These are phyloP conservation scores for Limnephilus auricula DNA, from an alignment of 2,888 invertebrate genomes.

Conservation along the genomic window DNA sequence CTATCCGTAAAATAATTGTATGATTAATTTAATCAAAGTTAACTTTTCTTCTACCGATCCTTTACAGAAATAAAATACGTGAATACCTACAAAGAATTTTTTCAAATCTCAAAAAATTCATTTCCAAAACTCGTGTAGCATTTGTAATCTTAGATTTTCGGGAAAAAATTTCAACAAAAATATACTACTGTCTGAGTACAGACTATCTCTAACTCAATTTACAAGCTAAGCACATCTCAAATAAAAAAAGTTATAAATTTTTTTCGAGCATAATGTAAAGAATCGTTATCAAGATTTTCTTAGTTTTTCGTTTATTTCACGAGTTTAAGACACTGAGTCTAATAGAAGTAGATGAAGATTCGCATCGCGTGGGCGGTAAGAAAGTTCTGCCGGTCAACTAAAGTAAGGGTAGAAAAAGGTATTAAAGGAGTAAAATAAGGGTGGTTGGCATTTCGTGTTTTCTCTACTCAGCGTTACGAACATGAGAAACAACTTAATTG, in stretches of 20 bases:
- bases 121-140: not conserved
- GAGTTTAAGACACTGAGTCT: not conserved
- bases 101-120: not conserved
- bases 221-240: not conserved
- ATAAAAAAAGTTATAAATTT: not conserved
- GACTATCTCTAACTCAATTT: not conserved
- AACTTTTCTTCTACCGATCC: too few relatives aligned
- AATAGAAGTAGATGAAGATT: not conserved
- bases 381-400: not conserved
- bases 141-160: not conserved
- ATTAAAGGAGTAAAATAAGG: too few relatives aligned
- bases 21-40: too few relatives aligned
- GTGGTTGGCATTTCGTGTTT: not conserved
- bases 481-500: not conserved
- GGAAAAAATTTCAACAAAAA: not conserved
- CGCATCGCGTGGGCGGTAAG: not conserved
- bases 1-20: too few relatives aligned
- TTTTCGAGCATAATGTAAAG: not conserved
- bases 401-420: not conserved
- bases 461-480: not conserved
- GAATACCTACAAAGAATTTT: not conserved
- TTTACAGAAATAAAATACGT: not conserved
- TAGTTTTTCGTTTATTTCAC: not conserved
- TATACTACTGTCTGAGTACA: not conserved
- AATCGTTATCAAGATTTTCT: not conserved